Percentiles rank a stretch among this genome's conserved stretches.
These are phyloP conservation scores for Lepidurus apus DNA, from an alignment of 1,140 invertebrate genomes.

Conservation along the genomic window DNA sequence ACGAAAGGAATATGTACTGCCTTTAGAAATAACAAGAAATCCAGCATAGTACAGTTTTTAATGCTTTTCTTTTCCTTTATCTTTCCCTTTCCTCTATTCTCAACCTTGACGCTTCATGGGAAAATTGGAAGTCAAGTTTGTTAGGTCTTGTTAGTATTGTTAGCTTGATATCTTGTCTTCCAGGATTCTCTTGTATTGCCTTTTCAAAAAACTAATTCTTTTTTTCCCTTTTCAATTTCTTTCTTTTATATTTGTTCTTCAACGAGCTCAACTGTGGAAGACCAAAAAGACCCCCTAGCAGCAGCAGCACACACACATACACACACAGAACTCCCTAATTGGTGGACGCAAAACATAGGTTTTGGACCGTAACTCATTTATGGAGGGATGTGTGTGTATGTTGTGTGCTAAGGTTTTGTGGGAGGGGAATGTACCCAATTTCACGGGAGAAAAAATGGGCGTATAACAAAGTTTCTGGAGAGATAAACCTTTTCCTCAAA, in stretches of 20 bases:
- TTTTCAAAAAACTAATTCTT: background rate
- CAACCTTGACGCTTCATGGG: background rate
- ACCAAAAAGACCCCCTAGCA: background rate
- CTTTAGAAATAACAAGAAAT: too few species aligned
- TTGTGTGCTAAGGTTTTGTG: background rate
- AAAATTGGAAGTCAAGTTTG: conserved; percentile 14
- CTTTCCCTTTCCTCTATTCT: background rate
- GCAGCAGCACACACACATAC: background rate
- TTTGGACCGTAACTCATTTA: background rate
- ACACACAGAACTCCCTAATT: background rate
- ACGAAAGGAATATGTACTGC: too few species aligned
- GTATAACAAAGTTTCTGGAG: conserved; percentile 15
- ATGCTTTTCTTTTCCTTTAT: background rate
- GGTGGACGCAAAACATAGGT: conserved; percentile 17
- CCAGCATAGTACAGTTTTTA: too few species aligned
- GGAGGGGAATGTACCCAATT: background rate
- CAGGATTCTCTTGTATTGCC: background rate
- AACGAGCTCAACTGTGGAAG: background rate
- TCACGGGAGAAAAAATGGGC: background rate
- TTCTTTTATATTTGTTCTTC: background rate
- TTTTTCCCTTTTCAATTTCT: background rate
- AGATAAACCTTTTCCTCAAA: background rate
- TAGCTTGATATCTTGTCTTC: background rate
- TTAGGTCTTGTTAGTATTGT: conserved; percentile 6
- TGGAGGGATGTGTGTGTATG: background rate